Evolutionary conservation across 1,140 invertebrate species (phyloP).

Genomic region (Lamellibrachia luymesi): DNA sequence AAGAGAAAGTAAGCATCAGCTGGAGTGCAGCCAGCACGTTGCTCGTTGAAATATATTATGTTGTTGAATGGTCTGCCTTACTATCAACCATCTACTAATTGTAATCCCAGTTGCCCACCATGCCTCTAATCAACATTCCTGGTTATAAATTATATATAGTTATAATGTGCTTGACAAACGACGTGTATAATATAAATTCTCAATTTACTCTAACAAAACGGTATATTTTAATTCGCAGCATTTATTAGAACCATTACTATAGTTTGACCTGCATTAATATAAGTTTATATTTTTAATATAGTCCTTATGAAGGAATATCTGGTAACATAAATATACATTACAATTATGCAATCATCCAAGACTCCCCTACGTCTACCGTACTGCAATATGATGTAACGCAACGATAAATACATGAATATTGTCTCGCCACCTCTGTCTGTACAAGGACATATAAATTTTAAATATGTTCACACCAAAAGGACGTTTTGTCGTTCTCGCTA

Average conservation of each 20-base stretch:
- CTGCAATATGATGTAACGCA: background rate
- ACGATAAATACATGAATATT: background rate
- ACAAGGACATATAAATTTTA: background rate
- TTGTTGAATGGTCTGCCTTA: too few species aligned
- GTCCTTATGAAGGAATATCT: too few species aligned
- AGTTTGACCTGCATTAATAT: too few species aligned
- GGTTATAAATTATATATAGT: too few species aligned
- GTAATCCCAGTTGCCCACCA: too few species aligned
- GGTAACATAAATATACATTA: background rate
- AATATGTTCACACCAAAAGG: background rate
- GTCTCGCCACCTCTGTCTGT: background rate
- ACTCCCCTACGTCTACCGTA: background rate
- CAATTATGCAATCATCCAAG: background rate
- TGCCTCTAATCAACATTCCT: too few species aligned
- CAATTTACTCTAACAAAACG: background rate
- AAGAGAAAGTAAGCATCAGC: too few species aligned
- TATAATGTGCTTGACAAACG: background rate
- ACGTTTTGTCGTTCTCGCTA: background rate
- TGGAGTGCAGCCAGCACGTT: too few species aligned
- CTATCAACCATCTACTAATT: too few species aligned
- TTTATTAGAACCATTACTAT: too few species aligned
- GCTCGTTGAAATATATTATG: too few species aligned
- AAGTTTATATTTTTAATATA: too few species aligned
- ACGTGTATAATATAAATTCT: background rate
- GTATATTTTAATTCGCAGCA: background rate